phyloP scores from a whole-genome alignment of 2,888 invertebrate genomes.

The Sceliomorpha sp. region DNA sequence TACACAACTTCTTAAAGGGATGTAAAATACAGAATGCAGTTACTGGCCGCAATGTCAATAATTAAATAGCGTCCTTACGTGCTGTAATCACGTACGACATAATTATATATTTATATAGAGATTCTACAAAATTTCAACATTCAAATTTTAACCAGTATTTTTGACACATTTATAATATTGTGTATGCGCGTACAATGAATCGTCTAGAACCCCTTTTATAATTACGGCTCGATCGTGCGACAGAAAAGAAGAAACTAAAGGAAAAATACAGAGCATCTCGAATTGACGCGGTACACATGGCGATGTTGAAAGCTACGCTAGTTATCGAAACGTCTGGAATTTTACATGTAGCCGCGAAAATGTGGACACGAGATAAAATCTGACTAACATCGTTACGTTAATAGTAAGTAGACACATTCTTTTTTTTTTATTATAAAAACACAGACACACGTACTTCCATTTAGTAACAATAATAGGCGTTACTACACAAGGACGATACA shows the following conservation, averaged over 20 bases:
- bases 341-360: slow-evolving; percentile 7
- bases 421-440: slow-evolving; percentile 54
- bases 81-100: slow-evolving; percentile 42
- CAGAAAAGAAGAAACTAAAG: slow-evolving; percentile 9
- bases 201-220: slow-evolving; percentile 7
- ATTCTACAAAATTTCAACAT: slow-evolving; percentile 54
- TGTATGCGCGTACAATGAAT: slow-evolving; percentile 25
- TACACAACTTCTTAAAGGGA: slow-evolving; percentile 68
- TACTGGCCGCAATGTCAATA: slow-evolving; percentile 76
- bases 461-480: slow-evolving; percentile 58
- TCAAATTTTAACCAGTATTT: slow-evolving; percentile 42
- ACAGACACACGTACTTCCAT: slow-evolving; percentile 55
- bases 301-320: slow-evolving; percentile 40
- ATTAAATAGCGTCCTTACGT: slow-evolving; percentile 58
- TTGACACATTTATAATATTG: slow-evolving; percentile 33
- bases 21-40: slow-evolving; percentile 64
- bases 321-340: slow-evolving; percentile 25
- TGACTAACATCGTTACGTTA: slow-evolving; percentile 52
- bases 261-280: slow-evolving; percentile 33
- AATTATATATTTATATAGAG: slow-evolving; percentile 44
- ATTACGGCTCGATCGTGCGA: slow-evolving; percentile 13
- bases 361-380: slow-evolving; percentile 30
- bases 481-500: slow-evolving; percentile 61
- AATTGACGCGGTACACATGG: slow-evolving; percentile 24
- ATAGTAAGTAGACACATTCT: slow-evolving; percentile 58